phyloP scores from a whole-genome alignment of 2,888 invertebrate genomes.

The Drosophila subquinaria region DNA sequence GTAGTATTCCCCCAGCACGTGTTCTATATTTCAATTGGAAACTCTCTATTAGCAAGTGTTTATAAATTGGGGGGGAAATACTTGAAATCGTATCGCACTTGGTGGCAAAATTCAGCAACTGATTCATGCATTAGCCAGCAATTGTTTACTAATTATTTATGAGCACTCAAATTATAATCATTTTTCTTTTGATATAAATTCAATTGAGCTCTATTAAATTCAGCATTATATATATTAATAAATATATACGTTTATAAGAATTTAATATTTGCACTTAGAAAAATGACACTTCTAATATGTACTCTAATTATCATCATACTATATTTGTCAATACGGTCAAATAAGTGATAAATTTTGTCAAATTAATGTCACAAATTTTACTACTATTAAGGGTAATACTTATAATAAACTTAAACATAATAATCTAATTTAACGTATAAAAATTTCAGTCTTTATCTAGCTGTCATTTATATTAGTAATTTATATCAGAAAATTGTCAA shows the following conservation, averaged over 20 bases:
- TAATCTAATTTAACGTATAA: too few relatives aligned
- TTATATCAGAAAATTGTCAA: neutral
- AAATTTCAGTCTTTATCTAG: neutral
- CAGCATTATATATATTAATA: neutral
- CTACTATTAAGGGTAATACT: neutral
- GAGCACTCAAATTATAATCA: neutral
- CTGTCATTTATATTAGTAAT: neutral
- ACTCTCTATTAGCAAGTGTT: conserved; percentile 3
- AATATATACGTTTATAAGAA: neutral
- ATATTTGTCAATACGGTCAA: too few relatives aligned
- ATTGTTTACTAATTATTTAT: conserved; percentile 25
- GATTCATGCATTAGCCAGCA: conserved; percentile 31
- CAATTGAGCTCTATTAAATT: neutral
- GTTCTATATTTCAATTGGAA: conserved; percentile 12
- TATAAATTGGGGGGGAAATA: conserved; percentile 5
- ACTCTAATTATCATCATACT: neutral
- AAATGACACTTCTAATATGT: too few relatives aligned
- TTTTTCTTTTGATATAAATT: neutral
- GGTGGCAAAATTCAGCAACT: neutral
- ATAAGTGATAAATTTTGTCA: too few relatives aligned
- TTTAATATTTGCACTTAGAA: neutral
- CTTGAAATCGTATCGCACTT: conserved; percentile 4
- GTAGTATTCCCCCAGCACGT: conserved; percentile 6
- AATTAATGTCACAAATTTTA: neutral
- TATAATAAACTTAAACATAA: neutral